These are phyloP conservation scores for Campaea margaritaria DNA, from an alignment of 2,888 invertebrate genomes.

Conservation along the genomic window DNA sequence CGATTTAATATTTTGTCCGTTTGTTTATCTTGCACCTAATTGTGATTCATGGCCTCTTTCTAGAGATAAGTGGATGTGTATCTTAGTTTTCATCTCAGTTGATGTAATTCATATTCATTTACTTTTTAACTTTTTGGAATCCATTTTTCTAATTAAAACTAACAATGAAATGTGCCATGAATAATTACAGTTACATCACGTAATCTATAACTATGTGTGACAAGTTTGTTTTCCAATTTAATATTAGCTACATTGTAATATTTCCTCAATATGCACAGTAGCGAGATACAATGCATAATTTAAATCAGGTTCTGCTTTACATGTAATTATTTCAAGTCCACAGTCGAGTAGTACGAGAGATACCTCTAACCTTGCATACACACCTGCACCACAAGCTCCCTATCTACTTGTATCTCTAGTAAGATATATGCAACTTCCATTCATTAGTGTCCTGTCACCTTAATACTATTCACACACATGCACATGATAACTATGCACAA, in stretches of 20 bases:
- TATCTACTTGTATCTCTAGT: constrained; percentile 49
- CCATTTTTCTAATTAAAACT: background rate
- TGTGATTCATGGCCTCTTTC: constrained; percentile 20
- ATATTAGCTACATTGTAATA: constrained; percentile 37
- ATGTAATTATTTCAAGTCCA: constrained; percentile 69
- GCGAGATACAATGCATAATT: constrained; percentile 27
- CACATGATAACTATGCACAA: too few relatives aligned
- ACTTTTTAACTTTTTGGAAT: background rate
- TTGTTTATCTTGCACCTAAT: constrained; percentile 23
- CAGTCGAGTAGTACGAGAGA: constrained; percentile 59
- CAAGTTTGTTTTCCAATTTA: constrained; percentile 33
- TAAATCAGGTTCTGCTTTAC: constrained; percentile 48
- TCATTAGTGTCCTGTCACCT: constrained; percentile 58
- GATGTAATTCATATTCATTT: background rate
- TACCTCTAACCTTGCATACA: constrained; percentile 71
- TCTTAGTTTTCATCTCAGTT: background rate
- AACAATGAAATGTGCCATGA: constrained; percentile 8
- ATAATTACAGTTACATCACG: constrained; percentile 12
- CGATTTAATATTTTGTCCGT: constrained; percentile 20
- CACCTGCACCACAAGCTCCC: constrained; percentile 56
- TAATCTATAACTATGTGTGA: constrained; percentile 23
- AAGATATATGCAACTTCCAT: constrained; percentile 43
- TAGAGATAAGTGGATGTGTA: constrained; percentile 1
- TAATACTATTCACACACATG: constrained; percentile 54
- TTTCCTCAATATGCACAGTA: constrained; percentile 39